phyloP scores from a whole-genome alignment of 1,140 invertebrate species.

The Drosophila athabasca region DNA sequence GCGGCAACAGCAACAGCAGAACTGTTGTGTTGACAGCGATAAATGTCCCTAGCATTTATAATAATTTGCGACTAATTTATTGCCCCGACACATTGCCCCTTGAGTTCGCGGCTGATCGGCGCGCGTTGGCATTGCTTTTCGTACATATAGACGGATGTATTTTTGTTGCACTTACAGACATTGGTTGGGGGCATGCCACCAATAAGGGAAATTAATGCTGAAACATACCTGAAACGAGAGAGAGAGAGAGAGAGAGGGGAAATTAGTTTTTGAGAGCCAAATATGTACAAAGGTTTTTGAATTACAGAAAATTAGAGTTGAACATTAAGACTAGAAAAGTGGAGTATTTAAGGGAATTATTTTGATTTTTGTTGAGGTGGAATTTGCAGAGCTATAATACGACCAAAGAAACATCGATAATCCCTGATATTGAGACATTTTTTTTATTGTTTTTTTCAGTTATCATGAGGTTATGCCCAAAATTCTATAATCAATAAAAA shows the following conservation, averaged over 20 bases:
- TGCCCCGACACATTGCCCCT: conserved; percentile 53
- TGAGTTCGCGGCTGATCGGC: conserved; percentile 38
- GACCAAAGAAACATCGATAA: too few species aligned
- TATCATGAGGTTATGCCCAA: too few species aligned
- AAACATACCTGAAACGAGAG: conserved; percentile 68
- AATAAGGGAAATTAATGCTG: conserved; percentile 66
- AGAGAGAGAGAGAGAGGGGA: conserved; percentile 23
- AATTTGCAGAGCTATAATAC: too few species aligned
- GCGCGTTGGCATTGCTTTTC: not conserved
- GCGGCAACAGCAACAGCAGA: conserved; percentile 12
- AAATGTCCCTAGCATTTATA: conserved; percentile 76
- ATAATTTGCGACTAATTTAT: conserved; percentile 81
- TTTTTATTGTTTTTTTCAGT: too few species aligned
- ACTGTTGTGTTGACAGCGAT: conserved; percentile 66
- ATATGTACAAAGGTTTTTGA: not conserved
- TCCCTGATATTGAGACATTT: too few species aligned
- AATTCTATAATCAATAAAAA: too few species aligned
- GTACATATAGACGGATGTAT: conserved; percentile 22
- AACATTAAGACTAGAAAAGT: too few species aligned
- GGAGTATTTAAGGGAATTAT: too few species aligned
- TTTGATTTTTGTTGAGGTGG: too few species aligned
- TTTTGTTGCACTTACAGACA: conserved; percentile 49
- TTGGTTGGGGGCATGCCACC: conserved; percentile 24
- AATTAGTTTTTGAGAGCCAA: conserved; percentile 19
- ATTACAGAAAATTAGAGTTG: not conserved